Evolutionary conservation across 1,140 invertebrate species (phyloP).

Genomic region (Hesperophylax magnus): DNA sequence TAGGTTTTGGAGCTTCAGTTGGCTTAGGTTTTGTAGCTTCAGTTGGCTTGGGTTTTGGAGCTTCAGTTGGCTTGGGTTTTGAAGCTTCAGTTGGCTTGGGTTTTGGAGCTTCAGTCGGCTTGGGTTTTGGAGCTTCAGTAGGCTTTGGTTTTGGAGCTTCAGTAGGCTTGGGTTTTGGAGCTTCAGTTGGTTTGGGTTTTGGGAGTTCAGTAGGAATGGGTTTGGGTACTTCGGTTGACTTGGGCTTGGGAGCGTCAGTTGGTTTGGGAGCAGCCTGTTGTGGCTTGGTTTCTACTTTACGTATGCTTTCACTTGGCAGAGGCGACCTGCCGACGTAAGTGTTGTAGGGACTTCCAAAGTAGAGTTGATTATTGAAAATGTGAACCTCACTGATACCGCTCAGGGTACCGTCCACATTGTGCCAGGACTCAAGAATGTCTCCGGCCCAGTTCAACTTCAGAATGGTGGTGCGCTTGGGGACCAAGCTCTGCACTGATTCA

Average conservation of each 20-base stretch:
- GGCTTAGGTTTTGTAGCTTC: constrained; percentile 57
- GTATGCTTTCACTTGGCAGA: constrained; percentile 69
- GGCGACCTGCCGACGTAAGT: constrained; percentile 75
- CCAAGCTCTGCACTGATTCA: constrained; percentile 58
- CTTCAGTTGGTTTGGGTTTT: constrained; percentile 50
- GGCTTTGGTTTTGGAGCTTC: constrained; percentile 56
- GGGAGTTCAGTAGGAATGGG: constrained; percentile 57
- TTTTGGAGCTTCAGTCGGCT: constrained; percentile 53
- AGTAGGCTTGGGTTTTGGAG: constrained; percentile 50
- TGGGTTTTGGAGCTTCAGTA: constrained; percentile 55
- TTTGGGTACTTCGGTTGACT: constrained; percentile 54
- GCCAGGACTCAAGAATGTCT: constrained; percentile 75
- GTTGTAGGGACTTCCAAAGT: constrained; percentile 78
- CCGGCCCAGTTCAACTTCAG: constrained; percentile 78
- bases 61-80: constrained; percentile 54
- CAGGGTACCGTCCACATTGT: constrained; percentile 69
- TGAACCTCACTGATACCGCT: constrained; percentile 74
- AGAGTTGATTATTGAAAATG: constrained; percentile 71
- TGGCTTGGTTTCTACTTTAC: constrained; percentile 63
- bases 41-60: constrained; percentile 55
- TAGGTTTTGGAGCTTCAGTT: constrained; percentile 54
- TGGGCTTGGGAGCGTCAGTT: constrained; percentile 53
- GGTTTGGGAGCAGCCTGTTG: constrained; percentile 47
- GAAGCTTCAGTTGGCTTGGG: constrained; percentile 54
- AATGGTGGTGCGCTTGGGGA: constrained; percentile 66